Conservation (phyloP, 2,797 vertebrate genomes). For the Graptemys geographica region DNA sequence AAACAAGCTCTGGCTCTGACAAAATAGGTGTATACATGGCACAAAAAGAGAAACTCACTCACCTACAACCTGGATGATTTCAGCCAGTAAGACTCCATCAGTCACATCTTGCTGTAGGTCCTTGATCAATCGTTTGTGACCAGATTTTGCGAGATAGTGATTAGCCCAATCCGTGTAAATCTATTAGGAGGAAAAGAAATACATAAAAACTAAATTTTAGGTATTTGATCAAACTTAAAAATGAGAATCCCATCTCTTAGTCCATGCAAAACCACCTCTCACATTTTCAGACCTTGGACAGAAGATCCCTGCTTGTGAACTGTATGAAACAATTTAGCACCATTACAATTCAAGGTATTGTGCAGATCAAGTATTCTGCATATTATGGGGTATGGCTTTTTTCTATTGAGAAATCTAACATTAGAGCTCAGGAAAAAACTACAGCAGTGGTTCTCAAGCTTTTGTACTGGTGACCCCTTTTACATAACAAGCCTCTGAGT, state of each 20-base stretch:
- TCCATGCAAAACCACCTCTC: not conserved
- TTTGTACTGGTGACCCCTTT: too few species aligned
- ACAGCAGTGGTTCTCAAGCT: constrained; percentile 13
- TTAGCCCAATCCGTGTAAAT: constrained; percentile 99
- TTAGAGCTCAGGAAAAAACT: constrained; percentile 78
- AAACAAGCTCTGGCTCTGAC: not conserved
- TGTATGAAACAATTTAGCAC: constrained; percentile 73
- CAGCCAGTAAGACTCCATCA: constrained; percentile 95
- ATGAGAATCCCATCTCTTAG: constrained; percentile 23
- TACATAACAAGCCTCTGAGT: too few species aligned
- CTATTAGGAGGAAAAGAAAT: constrained; percentile 78
- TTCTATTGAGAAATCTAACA: constrained; percentile 85
- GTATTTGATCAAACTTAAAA: not conserved
- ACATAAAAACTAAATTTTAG: constrained; percentile 25
- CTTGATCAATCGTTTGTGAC: constrained; percentile 96
- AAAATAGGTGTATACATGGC: fast-evolving
- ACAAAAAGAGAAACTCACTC: constrained; percentile 70
- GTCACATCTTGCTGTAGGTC: constrained; percentile 97
- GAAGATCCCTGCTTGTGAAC: not conserved
- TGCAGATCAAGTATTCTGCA: constrained; percentile 84
- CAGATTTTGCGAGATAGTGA: constrained; percentile 96
- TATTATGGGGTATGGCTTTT: constrained; percentile 71
- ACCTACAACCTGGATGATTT: constrained; percentile 99
- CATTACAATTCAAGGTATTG: constrained; percentile 89
- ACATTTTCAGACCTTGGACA: not conserved